Evolutionary conservation across 1,140 invertebrate species (phyloP), one percentile per base, ranked within the genome.

Genomic region (Habropoda laboriosa): DNA sequence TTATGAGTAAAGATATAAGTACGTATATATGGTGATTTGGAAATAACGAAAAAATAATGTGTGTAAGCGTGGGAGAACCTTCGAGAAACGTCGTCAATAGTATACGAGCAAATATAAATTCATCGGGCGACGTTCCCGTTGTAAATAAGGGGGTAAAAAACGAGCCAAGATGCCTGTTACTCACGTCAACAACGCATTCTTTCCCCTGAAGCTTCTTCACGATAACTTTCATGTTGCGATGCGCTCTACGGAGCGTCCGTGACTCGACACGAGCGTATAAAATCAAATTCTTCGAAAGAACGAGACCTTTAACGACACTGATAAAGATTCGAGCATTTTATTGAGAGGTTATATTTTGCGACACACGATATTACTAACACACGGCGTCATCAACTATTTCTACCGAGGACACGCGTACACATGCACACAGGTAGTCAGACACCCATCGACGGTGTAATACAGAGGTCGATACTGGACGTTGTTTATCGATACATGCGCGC

Each of bases 171-270:
- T 47, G 35, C 13, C n/a, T 30, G 16, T 55, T 76, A 90, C 89
- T 87, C 63, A 92, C 91, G 57, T 92, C 90, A 81, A 92, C 89
- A 64, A 89, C 82, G 76, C 89, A 90, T 84, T 90, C 90, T 78
- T 88, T 89, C 10, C 91, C 91, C 47, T 87, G 87, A 32, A 92
- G 75, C 42, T 91, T 88, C 80, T 92, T 92, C 66, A 92, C 88
- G 42, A 84, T 80, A 45, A 92, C 75, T 88, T 92, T 91, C 90
- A 92, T 92, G 64, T 66, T 91, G 78, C 47, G 32, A 51, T 16
- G 51, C 47, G 27, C 35, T 66, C 60, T 10, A 70, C 30, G 57
- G 0, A 49, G 32, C 47, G 66, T 57, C 8, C 21, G n/a, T 24
- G 7, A 32, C 49, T 24, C 18, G 47, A 55, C 27, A 30, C 71